Conservation (phyloP, 2,113 vertebrate genomes). For the Strix uralensis region DNA sequence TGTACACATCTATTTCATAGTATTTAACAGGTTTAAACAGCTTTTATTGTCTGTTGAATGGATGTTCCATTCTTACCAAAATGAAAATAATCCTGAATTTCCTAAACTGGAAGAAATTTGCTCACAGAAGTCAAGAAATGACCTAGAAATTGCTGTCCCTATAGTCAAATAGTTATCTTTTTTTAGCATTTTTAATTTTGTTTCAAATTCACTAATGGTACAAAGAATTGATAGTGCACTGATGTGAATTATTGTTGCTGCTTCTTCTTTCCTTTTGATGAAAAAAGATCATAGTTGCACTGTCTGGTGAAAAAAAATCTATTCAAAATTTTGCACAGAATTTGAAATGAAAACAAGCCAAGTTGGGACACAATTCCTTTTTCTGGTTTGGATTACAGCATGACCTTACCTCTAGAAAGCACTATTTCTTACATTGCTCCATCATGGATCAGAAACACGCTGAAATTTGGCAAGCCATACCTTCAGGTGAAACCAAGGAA, state of each 20-base stretch:
- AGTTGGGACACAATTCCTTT: neutral
- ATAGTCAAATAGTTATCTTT: neutral
- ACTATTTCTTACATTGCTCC: neutral
- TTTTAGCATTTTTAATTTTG: neutral
- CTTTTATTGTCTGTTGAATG: slow-evolving; percentile 47
- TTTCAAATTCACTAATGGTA: neutral
- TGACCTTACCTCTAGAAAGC: neutral
- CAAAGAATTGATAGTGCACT: neutral
- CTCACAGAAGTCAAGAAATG: slow-evolving; percentile 13
- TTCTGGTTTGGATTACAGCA: neutral
- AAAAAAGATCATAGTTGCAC: neutral
- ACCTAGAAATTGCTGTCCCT: neutral
- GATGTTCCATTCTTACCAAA: slow-evolving; percentile 32
- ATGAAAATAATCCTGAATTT: slow-evolving; percentile 36
- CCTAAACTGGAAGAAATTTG: slow-evolving; percentile 7
- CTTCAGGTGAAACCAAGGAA: neutral
- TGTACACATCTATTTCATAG: slow-evolving; percentile 73
- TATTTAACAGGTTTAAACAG: slow-evolving; percentile 65
- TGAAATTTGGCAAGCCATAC: neutral
- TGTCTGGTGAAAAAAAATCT: neutral
- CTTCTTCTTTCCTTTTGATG: neutral
- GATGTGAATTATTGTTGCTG: neutral
- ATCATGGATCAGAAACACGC: neutral
- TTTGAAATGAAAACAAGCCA: neutral
- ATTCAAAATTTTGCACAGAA: neutral